phyloP scores from a whole-genome alignment of 2,888 invertebrate genomes.

The Hyposoter didymator region DNA sequence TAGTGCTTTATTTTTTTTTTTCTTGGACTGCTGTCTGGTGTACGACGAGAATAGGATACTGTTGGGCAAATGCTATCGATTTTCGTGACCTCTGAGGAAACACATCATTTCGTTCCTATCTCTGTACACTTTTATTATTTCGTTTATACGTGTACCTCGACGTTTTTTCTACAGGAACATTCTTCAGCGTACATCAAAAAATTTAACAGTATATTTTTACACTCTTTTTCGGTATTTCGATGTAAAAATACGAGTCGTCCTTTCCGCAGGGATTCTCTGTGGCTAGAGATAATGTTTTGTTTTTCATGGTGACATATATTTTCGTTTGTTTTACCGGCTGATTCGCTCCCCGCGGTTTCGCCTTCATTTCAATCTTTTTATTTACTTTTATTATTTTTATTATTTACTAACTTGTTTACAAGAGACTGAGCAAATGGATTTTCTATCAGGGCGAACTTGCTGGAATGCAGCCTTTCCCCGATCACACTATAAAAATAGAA shows the following conservation, averaged over 20 bases:
- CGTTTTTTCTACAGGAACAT: constrained; percentile 6
- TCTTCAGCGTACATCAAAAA: not conserved
- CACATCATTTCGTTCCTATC: constrained; percentile 19
- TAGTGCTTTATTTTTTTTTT: not conserved
- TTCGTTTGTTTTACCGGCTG: not conserved
- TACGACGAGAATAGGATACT: constrained; percentile 48
- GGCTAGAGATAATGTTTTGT: not conserved
- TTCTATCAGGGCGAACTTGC: not conserved
- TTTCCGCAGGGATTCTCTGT: not conserved
- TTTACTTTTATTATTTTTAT: not conserved
- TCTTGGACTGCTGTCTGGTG: constrained; percentile 14
- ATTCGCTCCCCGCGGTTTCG: not conserved
- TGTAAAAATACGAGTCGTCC: not conserved
- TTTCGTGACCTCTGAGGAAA: constrained; percentile 49
- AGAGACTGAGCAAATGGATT: not conserved
- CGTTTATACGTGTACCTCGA: not conserved
- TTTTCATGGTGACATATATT: not conserved
- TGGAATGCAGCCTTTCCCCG: not conserved
- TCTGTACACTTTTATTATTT: constrained; percentile 10
- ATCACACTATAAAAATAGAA: not conserved
- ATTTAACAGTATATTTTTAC: not conserved
- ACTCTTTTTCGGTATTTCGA: not conserved
- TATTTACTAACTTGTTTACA: not conserved
- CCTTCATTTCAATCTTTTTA: not conserved
- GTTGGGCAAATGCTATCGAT: constrained; percentile 56